Percentiles rank a stretch among this genome's conserved stretches.
Conservation (phyloP, 2,113 vertebrate species). For the Oenanthe oenanthe region DNA sequence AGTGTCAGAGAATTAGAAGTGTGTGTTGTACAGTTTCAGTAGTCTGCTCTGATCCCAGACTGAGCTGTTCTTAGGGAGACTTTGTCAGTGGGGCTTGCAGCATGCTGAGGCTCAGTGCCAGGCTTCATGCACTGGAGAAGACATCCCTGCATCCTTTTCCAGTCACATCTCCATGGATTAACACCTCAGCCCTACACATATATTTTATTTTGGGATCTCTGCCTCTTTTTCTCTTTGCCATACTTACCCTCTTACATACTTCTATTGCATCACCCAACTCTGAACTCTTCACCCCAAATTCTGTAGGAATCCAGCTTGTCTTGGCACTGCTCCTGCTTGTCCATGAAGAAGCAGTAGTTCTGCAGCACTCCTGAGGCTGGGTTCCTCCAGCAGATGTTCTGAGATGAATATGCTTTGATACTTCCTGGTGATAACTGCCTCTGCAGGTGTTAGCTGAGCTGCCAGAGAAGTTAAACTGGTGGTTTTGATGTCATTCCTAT, state of each 20-base stretch:
- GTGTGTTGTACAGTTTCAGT: neutral
- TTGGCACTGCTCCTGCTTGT: neutral
- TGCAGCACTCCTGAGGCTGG: neutral
- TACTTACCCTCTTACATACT: rapidly evolving
- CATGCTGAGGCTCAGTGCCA: neutral
- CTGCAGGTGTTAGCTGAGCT: neutral
- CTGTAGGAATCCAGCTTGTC: neutral
- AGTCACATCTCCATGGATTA: neutral
- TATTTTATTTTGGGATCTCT: neutral
- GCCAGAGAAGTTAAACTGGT: neutral
- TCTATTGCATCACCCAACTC: neutral
- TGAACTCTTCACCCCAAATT: neutral
- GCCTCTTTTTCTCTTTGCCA: neutral
- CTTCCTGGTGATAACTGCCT: neutral
- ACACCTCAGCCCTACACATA: neutral
- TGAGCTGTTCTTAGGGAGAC: neutral
- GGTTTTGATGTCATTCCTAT: neutral
- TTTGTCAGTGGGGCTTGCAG: neutral
- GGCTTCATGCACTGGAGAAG: neutral
- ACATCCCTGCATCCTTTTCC: neutral
- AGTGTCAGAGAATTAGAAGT: neutral
- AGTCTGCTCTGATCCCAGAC: neutral
- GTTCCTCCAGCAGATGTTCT: neutral
- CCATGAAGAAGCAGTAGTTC: neutral
- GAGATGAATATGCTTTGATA: neutral